Percentiles rank a stretch among this genome's conserved stretches.
Conservation (phyloP, 2,113 vertebrate species). For the Cranoglanis bouderius region DNA sequence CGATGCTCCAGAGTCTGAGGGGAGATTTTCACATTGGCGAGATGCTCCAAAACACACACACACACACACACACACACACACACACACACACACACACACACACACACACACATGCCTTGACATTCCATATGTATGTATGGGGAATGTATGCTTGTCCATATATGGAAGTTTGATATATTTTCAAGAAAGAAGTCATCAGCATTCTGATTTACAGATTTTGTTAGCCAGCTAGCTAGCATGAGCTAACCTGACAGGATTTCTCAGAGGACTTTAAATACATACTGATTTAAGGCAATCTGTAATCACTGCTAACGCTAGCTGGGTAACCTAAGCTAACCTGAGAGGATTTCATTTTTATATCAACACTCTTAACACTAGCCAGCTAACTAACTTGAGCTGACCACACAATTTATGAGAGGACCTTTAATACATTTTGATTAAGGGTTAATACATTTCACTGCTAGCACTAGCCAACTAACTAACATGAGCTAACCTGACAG, state of each 20-base stretch:
- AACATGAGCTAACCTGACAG: not conserved
- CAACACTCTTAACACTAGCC: not conserved
- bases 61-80: slow-evolving; percentile 18
- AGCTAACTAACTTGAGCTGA: not conserved
- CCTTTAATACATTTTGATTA: not conserved
- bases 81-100: slow-evolving; percentile 22
- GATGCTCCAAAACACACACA: slow-evolving; percentile 57
- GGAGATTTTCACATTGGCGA: slow-evolving; percentile 76
- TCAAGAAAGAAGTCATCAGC: not conserved
- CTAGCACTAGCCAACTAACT: not conserved
- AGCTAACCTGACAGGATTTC: not conserved
- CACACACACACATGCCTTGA: not conserved
- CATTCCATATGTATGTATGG: slow-evolving; percentile 24
- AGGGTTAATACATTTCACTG: not conserved
- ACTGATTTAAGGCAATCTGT: not conserved
- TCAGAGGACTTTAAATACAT: not conserved
- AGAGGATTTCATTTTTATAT: not conserved
- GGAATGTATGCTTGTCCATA: not conserved
- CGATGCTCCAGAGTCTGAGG: slow-evolving; percentile 68
- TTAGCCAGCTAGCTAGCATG: not conserved
- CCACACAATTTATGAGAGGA: not conserved
- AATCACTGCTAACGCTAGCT: not conserved
- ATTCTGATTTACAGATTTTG: not conserved
- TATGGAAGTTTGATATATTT: not conserved
- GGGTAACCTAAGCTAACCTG: not conserved